Base-by-base conservation (phyloP, 2,797 vertebrate species). In the Mionectes olivaceus region DNA sequence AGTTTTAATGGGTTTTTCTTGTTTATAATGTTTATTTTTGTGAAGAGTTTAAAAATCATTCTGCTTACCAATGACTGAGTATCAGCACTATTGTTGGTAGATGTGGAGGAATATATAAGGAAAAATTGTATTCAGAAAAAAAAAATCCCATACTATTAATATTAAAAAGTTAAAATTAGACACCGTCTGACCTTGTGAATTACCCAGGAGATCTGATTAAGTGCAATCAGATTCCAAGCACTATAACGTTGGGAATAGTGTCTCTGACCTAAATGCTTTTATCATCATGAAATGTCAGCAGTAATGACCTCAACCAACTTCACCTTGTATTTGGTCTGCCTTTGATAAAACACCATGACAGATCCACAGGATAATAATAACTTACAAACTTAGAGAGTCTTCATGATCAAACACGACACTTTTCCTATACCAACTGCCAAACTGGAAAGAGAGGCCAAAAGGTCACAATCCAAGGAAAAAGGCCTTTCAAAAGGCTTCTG, bases 251-350 rank as follows among this genome's bases (percentile, higher is more conserved):
- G 68, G 76, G 75, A 97, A 95, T 15, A 83, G 93, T 11, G 24
- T 80, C 83, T 91, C 90, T 79, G 83, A 81, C 71, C 68, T 94
- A 94, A 87, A 94, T 35, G 27, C 32, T 87, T 47, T 52, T 70
- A 76, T 91, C 78, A 94, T 91, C 27, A 60, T 23, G 67, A 97
- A 90, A 68, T 71, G 86, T 95, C 94, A 96, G 92, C 77, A 95
- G 84, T 57, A 96, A 96, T n/a, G 76, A 95, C 93, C 79, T 75
- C 64, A 75, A 84, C 80, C 68, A 89, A 75, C 88, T 97, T 97
- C 96, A 96, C 82, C 83, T 83, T 46, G 39, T 91, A 94, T 93
- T 65, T 93, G 60, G 70, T 92, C 75, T 93, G 93, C 89, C 88
- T 93, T 96, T 95, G 53, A 79, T 92, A 93, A 92, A 96, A 91